A percentile compares a stretch with the other conserved stretches of the same genome.
Conservation (phyloP, 2,888 invertebrate genomes). For the Invenusta paracnida region DNA sequence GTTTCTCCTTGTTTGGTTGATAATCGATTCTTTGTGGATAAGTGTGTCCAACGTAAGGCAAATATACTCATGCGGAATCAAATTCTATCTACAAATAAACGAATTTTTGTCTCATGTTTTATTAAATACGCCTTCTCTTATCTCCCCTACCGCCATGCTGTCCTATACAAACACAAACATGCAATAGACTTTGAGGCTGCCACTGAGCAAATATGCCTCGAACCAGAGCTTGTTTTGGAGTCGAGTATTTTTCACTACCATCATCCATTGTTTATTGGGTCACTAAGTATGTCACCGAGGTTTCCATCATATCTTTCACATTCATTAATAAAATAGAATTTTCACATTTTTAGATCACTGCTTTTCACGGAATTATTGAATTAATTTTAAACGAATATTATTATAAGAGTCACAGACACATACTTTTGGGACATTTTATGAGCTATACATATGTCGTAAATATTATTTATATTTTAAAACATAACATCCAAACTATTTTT, state of each 20-base stretch:
- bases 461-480: too few species aligned
- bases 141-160: neutral
- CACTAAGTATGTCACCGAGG: neutral
- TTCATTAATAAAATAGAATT: too few species aligned
- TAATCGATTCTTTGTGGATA: neutral
- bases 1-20: neutral
- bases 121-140: too few species aligned
- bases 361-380: too few species aligned
- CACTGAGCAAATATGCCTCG: neutral
- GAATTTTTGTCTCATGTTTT: neutral
- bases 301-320: too few species aligned
- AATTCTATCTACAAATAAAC: neutral
- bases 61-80: too few species aligned
- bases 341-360: too few species aligned
- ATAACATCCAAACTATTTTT: too few species aligned
- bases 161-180: neutral
- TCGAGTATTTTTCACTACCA: neutral
- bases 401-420: too few species aligned
- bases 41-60: neutral
- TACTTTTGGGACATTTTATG: too few species aligned
- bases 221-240: conserved; percentile 7
- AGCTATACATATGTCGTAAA: too few species aligned
- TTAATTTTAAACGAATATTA: too few species aligned
- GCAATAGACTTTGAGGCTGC: neutral
- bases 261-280: neutral